Base-by-base conservation (phyloP, 2,888 invertebrate species). In the Asteroscopus sphinx region DNA sequence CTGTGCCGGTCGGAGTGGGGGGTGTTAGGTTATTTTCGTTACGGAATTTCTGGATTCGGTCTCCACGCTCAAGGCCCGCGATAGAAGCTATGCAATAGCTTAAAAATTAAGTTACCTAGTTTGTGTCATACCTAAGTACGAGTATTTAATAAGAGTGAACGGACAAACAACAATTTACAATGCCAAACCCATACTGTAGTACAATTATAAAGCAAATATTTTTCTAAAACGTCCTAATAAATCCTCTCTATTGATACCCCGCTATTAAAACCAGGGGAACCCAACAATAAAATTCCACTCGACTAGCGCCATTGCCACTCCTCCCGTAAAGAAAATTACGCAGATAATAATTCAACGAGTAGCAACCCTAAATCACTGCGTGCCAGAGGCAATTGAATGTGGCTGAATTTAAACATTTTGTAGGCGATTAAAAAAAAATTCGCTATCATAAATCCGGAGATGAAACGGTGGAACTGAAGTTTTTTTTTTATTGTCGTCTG, bases 311-410 rank as follows among this genome's bases (percentile, higher is more conserved):
- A 65, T 63, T 7, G 44, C 35, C 44, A 65, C 32, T 59, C 61
- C 40, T 55, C 51, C 49, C 51, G 44, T 73, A 78, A 79, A 79
- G 76, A 77, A 79, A 82, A 82, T 81, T 81, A 83, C 78, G 76
- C 70, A 55, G 76, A 77, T 76, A 81, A 86, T 87, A 87, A 84
- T 79, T 85, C 83, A 83, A 66, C 67, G 67, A 58, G 62, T 60
- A 74, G 47, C 81, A 78, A 58, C 82, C 78, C 73, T 88, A 86
- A 87, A 88, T 90, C 90, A 87, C 84, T 81, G 82, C 77, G 81
- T 78, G 82, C 83, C 85, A 81, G 79, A 73, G 77, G 76, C 79
- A 86, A 89, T 88, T 86, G 85, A 80, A 83, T 81, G 77, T 81
- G 81, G 79, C 76, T 62, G 74, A 76, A 77, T 80, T 87, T 80